These are phyloP conservation scores for Ophiothrix spiculata DNA, from an alignment of 35 echinoderm and acorn worm species.

Conservation along the genomic window DNA sequence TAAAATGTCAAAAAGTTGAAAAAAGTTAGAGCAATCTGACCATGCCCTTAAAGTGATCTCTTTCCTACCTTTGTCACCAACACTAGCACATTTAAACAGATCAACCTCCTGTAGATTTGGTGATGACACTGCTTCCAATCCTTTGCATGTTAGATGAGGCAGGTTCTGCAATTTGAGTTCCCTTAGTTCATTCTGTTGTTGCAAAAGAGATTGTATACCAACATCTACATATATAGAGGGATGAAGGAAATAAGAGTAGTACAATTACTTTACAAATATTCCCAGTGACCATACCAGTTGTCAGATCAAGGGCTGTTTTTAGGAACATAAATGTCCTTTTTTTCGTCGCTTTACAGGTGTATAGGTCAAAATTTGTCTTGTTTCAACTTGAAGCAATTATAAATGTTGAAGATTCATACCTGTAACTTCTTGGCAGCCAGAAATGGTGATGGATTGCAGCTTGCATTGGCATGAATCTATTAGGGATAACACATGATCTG, in stretches of 20 bases:
- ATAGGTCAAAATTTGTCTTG: too few relatives aligned
- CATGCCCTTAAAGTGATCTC: too few relatives aligned
- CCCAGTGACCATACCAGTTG: too few relatives aligned
- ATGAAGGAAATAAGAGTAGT: too few relatives aligned
- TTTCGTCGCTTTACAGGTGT: too few relatives aligned
- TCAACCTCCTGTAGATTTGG: slow-evolving; percentile 49
- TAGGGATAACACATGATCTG: slow-evolving; percentile 63
- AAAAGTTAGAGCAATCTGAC: too few relatives aligned
- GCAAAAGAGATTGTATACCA: slow-evolving; percentile 59
- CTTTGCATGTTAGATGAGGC: slow-evolving; percentile 55
- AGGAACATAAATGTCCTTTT: too few relatives aligned
- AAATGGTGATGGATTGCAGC: slow-evolving; percentile 60
- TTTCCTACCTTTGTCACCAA: slow-evolving; percentile 63
- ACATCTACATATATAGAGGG: too few relatives aligned
- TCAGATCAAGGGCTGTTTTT: too few relatives aligned
- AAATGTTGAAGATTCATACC: slow-evolving; percentile 33
- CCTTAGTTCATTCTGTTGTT: slow-evolving; percentile 59
- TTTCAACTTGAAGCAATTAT: too few relatives aligned
- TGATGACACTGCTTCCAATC: slow-evolving; percentile 60
- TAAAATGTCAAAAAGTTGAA: too few relatives aligned
- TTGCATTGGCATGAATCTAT: slow-evolving; percentile 57
- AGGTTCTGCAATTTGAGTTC: slow-evolving; percentile 51
- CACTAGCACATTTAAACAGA: slow-evolving; percentile 50
- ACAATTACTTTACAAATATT: too few relatives aligned
- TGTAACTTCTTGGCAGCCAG: slow-evolving; percentile 66